Evolutionary conservation across 2,113 vertebrate species (phyloP), one percentile per base, ranked within the genome.

Genomic region (Bucco capensis): DNA sequence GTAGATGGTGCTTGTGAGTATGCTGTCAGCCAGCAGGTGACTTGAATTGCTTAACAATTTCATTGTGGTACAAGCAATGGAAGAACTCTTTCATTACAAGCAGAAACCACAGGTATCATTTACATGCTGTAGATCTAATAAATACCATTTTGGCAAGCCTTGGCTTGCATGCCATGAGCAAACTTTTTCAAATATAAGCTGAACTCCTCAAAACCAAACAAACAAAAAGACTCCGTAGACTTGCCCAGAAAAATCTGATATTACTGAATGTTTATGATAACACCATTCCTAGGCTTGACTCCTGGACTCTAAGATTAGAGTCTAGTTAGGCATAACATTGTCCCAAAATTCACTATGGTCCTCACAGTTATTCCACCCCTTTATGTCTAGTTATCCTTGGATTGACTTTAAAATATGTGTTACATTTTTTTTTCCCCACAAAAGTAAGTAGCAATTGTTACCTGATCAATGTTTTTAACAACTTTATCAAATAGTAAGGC

Each of bases 281-380:
- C 0, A 69, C 0, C 7, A 67, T 61, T 9, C 3, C 1, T 62
- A 3, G 3, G 4, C 21, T 67, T 18, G 19, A 42, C 1, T 12
- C 3, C 21, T 67, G 21, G 18, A 42, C 1, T 12, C 3, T 23
- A 30, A 66, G 17, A n/a, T n/a, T n/a, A 12, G 4, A 40, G 2
- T 53, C 4, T 62, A 17, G 5, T n/a, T 19, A 81, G 18, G 3
- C n/a, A 37, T 12, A 86, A 3, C 25, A 37, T 14, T n/a, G 8
- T 21, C 17, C 18, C 16, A 42, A 14, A 65, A 9, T n/a, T 47
- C 24, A 24, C 4, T 71, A 14, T 1, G 2, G 8, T 19, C 6
- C 35, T 75, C 16, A 78, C 5, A 75, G 14, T 4, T 70, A 23
- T 60, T 71, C 18, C 14, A 40, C 5, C 15, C 1, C 31, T n/a